phyloP scores from a whole-genome alignment of 2,113 vertebrate genomes.

The Heteronetta atricapilla region DNA sequence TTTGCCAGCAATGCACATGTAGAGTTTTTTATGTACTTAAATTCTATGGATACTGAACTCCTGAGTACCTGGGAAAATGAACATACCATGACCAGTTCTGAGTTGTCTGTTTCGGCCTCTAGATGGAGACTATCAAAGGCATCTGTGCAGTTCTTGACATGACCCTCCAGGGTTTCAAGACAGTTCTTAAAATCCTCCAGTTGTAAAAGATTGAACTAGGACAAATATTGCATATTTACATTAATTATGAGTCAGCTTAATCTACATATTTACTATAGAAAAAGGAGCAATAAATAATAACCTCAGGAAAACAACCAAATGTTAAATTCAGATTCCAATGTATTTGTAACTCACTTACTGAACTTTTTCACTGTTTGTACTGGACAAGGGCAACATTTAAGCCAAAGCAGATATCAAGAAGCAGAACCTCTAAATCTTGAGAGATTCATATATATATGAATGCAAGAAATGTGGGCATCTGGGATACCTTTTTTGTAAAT shows the following conservation, averaged over 20 bases:
- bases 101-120: conserved; percentile 50
- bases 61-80: not conserved
- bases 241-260: not conserved
- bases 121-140: conserved; percentile 65
- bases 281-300: not conserved
- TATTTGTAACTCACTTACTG: not conserved
- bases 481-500: not conserved
- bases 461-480: not conserved
- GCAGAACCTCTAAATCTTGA: not conserved
- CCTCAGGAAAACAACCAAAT: not conserved
- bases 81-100: conserved; percentile 66
- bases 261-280: not conserved
- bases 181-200: conserved; percentile 78
- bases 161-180: conserved; percentile 78
- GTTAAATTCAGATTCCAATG: not conserved
- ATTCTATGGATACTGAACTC: not conserved
- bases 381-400: not conserved
- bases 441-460: not conserved
- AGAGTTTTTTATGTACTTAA: not conserved
- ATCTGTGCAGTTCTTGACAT: conserved; percentile 76
- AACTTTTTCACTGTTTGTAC: not conserved
- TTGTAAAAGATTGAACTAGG: conserved; percentile 74
- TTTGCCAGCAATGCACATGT: not conserved
- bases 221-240: not conserved
- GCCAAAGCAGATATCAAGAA: not conserved